These are phyloP conservation scores for Melanotaenia nigrans DNA, from an alignment of 2,797 vertebrate species.

Conservation along the genomic window DNA sequence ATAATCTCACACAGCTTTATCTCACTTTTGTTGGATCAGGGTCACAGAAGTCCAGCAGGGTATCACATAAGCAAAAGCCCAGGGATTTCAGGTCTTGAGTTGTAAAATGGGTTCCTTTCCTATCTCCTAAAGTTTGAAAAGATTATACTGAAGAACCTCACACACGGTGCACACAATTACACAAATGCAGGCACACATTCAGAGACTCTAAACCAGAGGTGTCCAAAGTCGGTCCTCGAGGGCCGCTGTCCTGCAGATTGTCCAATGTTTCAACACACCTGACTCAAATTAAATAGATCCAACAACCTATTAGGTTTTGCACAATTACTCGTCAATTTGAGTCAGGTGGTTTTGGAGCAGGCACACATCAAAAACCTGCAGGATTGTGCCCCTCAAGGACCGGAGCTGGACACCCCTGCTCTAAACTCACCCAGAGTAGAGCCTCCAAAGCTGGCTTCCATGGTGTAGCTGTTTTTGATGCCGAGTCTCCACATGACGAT, in stretches of 20 bases:
- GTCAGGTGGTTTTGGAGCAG: too few species aligned
- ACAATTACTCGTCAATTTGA: too few species aligned
- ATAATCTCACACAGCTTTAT: not conserved
- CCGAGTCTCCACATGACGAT: conserved; percentile 94
- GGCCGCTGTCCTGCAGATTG: too few species aligned
- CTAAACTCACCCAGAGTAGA: conserved; percentile 88
- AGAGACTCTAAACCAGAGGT: not conserved
- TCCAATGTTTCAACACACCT: too few species aligned
- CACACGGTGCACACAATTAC: not conserved
- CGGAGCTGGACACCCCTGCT: too few species aligned
- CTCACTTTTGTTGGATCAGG: conserved; percentile 89
- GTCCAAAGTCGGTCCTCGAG: too few species aligned
- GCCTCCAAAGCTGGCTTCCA: conserved; percentile 93
- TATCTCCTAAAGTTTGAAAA: conserved; percentile 77
- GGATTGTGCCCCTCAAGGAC: too few species aligned
- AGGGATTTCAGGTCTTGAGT: conserved; percentile 88
- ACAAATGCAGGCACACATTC: not conserved
- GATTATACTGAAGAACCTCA: not conserved
- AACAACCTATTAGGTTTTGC: too few species aligned
- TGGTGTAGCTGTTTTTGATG: conserved; percentile 92
- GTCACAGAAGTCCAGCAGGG: conserved; percentile 92
- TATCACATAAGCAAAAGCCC: conserved; percentile 91
- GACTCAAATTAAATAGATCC: too few species aligned
- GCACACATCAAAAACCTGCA: too few species aligned
- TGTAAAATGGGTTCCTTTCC: conserved; percentile 89